Base-by-base conservation (phyloP, 2,888 invertebrate species). In the Dryadula phaetusa region DNA sequence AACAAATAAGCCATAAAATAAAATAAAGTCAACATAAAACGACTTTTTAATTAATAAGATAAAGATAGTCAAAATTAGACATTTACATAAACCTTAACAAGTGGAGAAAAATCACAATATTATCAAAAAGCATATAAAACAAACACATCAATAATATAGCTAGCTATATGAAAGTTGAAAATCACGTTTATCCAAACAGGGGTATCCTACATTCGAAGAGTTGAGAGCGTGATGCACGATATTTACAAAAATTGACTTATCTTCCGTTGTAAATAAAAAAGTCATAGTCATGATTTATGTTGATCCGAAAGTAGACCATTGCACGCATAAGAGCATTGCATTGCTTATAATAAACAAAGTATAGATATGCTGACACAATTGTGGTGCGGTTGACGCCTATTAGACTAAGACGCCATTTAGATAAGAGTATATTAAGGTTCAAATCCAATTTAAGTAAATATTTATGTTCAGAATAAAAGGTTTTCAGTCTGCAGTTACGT, bases 181-280 rank as follows among this genome's bases (percentile, higher is more conserved):
- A 60, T 52, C 40, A 28, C 42, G 40, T 20, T 37, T 22, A 10
- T 52, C 56, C 54, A 25, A 58, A 58, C 25, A 18, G n/a, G 12
- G 10, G 1, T 56, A 46, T 18, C 64, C 58, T 64, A 64, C 40
- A 65, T 65, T 42, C 28, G 47, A 52, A 1, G 12, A n/a, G n/a
- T 47, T 8, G 3, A 32, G 18, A 47, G 42, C 44, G 47, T 46
- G 46, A 28, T 32, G 46, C 37, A 54, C 49, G 62, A 20, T 53
- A 66, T 54, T 54, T 62, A 56, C 62, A 18, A 61, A 32, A 62
- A 53, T 62, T 53, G n/a, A 54, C 63, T 44, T 40, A 60, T 63
- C 42, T 60, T 46, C 40, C 46, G 49, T 62, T 12, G 32, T 58
- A 61, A 67, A 66, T 58, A 61, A 67, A 66, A 69, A 69, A 54